Base-by-base conservation (phyloP, 2,888 invertebrate genomes). In the Nipponacmea schrenckii region DNA sequence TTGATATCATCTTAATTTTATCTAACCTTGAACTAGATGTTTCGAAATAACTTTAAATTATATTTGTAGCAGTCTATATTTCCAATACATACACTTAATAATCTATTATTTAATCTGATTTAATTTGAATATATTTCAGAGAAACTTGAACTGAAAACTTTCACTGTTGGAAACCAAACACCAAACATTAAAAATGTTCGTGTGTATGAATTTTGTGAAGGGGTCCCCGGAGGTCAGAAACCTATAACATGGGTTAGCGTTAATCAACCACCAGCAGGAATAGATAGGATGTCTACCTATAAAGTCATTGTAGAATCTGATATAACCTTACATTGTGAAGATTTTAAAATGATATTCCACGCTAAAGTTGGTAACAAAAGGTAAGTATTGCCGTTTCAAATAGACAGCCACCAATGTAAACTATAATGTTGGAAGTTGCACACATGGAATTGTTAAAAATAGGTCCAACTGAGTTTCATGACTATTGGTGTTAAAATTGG, bases 261-360 rank as follows among this genome's bases (percentile, higher is more conserved):
- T 44, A 79, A 75, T 67, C 80, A 82, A 20, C 86, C 87, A 2
- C 87, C 88, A 14, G 79, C 81, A 39, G 89, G 75, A 75, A 88
- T 81, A 76, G 88, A 81, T 81, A 89, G 81, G 83, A 87, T 81
- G 80, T 85, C 77, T 46, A 77, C 83, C 48, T 88, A 86, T 79
- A 88, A 90, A 39, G 81, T 91, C 27, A 90, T 90, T 10, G 79
- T 91, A 62, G 90, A 91, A 83, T 89, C 90, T 10, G 90, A 91
- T 68, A 82, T 91, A 7, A 88, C 88, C 20, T 85, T 91, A 50
- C 87, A 90, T 75, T 90, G 90, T 78, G 91, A 91, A 64, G 90
- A 91, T 80, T 91, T 91, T 80, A 87, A 89, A 64, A 90, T 91
- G 90, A 88, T 91, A 67, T 89, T 91, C 74, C 85, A 88, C 4